phyloP scores from a whole-genome alignment of 1,140 invertebrate species.

The Tenebrio molitor region DNA sequence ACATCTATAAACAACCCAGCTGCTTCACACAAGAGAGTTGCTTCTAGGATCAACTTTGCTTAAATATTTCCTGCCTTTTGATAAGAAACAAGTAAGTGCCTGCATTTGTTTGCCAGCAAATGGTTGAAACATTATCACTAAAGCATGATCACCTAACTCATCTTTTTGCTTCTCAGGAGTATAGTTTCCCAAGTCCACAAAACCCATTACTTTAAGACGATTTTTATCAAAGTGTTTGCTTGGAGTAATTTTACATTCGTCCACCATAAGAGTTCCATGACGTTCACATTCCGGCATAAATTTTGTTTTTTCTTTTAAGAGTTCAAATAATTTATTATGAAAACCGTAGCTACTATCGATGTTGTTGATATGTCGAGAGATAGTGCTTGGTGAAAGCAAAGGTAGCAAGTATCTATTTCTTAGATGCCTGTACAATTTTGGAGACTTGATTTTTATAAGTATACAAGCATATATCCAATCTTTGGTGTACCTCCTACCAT shows the following conservation, averaged over 20 bases:
- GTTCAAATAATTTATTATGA: constrained; percentile 18
- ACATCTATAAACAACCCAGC: no score
- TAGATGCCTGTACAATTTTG: no score
- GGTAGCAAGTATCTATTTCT: no score
- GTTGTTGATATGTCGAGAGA: no score
- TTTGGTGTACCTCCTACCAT: not conserved
- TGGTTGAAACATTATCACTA: constrained; percentile 28
- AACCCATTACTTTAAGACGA: no score
- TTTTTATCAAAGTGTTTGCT: constrained; percentile 40
- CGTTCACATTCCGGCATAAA: constrained; percentile 1
- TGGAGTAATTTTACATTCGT: constrained; percentile 17
- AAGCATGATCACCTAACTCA: not conserved
- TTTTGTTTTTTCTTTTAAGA: constrained; percentile 33
- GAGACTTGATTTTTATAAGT: not conserved
- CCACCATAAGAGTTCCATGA: constrained; percentile 15
- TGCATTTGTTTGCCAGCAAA: not conserved
- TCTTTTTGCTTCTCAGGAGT: constrained; percentile 7
- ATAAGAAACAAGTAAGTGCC: not conserved
- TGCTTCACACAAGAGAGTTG: no score
- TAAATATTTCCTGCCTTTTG: constrained; percentile 9
- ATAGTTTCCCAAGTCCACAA: constrained; percentile 2
- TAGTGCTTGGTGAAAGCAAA: no score
- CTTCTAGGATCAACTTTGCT: no score
- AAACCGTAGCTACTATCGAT: no score
- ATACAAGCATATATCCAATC: not conserved